These are phyloP conservation scores for Potamarius usumacintae DNA, from an alignment of 2,113 vertebrate species.

Conservation along the genomic window DNA sequence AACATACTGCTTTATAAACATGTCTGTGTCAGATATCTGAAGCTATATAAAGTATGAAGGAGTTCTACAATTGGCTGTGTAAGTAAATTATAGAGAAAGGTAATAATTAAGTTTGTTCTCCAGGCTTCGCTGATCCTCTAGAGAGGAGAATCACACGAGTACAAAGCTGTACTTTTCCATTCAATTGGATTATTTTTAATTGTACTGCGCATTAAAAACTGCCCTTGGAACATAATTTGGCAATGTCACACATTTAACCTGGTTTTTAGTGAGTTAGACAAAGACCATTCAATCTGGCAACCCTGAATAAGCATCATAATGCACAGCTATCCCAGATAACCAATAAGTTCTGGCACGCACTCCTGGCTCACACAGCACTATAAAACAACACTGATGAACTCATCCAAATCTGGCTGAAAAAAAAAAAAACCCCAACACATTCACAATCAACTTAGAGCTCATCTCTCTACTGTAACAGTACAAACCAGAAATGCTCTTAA, in stretches of 20 bases:
- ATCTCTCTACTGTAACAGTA: too few species aligned
- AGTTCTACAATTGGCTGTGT: not conserved
- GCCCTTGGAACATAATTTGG: not conserved
- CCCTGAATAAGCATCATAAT: not conserved
- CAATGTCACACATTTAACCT: not conserved
- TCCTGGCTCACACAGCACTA: not conserved
- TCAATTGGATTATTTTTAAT: constrained; percentile 17
- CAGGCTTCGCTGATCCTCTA: not conserved
- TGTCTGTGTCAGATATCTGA: not conserved
- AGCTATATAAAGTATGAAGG: not conserved
- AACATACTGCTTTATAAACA: not conserved
- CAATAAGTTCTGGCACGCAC: not conserved
- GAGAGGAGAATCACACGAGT: not conserved
- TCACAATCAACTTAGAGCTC: not conserved
- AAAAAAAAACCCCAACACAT: too few species aligned
- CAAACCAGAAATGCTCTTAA: not conserved
- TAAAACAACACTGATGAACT: not conserved
- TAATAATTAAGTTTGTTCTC: not conserved
- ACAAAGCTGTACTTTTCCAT: not conserved
- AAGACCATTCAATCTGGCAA: constrained; percentile 25
- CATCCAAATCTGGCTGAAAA: not conserved
- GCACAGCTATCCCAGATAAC: not conserved
- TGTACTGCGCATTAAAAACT: not conserved
- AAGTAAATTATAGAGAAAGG: not conserved
- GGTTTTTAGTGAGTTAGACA: not conserved